These are phyloP conservation scores for Antheraea pernyi DNA, from an alignment of 1,140 invertebrate species.

Conservation along the genomic window DNA sequence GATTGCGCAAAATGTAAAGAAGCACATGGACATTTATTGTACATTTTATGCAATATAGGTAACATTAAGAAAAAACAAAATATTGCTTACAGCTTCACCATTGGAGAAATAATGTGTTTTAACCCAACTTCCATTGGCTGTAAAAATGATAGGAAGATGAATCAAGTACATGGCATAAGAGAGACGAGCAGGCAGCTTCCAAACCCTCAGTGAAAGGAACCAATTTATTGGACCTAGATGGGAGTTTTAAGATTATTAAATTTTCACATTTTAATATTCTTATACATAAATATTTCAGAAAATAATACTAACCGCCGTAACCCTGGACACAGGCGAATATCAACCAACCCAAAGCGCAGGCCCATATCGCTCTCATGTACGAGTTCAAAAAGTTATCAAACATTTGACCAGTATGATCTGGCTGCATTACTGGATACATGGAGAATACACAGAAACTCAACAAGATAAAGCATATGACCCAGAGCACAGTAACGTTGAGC, in stretches of 20 bases:
- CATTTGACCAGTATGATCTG: constrained; percentile 18
- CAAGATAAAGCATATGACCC: constrained; percentile 29
- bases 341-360: constrained; percentile 82
- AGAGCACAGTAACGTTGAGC: constrained; percentile 28
- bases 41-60: too few relatives aligned
- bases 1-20: too few relatives aligned
- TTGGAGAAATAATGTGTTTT: constrained; percentile 36
- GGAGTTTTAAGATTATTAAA: not conserved
- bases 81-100: constrained; percentile 31
- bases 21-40: too few relatives aligned
- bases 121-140: constrained; percentile 27
- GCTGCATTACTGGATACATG: constrained; percentile 35
- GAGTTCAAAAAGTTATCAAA: constrained; percentile 75
- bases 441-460: constrained; percentile 37
- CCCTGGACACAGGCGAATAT: constrained; percentile 84
- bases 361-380: constrained; percentile 81
- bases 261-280: too few relatives aligned
- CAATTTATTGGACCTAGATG: constrained; percentile 63
- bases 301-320: constrained; percentile 79
- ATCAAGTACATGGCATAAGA: constrained; percentile 74
- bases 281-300: not conserved
- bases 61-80: too few relatives aligned
- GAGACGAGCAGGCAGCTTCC: constrained; percentile 71
- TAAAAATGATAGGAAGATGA: constrained; percentile 48
- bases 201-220: constrained; percentile 68